Evolutionary conservation across 2,888 invertebrate genomes (phyloP), one percentile per base, ranked within the genome.

Genomic region (Orthonychiurus folsomi): DNA sequence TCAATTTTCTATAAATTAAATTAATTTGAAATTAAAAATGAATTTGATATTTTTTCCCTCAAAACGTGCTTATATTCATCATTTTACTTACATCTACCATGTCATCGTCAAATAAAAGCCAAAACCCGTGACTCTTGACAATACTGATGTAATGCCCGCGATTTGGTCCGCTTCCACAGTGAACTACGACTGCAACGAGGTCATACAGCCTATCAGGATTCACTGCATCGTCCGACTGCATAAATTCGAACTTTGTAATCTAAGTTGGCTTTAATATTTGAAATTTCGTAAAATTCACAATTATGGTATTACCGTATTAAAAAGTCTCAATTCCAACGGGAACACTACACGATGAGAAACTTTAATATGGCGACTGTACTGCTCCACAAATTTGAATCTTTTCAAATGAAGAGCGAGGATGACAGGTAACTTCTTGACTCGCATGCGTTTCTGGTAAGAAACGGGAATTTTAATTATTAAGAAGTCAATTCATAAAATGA

Each of bases 111-210:
- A 99, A 99, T 3, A 99, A 85, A 71, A 99, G 82, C 99, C 99
- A 99, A 79, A 97, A 92, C 62, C 96, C 95, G 80, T 97, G 95
- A 78, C 94, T 94, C 81, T 99, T 99, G 63, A 99, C 99, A 78
- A 99, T 95, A 79, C 94, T 95, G 79, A 99, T 99, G 81, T 99
- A 99, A 79, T 99, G 99, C 27, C 99, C 99, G 65, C 99, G 85
- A 81, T 99, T 99, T 72, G 97, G 96, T 59, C 99, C 97, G 69
- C 94, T 95, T 69, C 99, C 99, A 80, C 99, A 99, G 80, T 99
- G 99, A 74, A 99, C 95, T 71, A 99, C 99, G 72, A 99, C 97
- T 53, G 99, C 97, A 69, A 97, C 95, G 75, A 99, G 82, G 81
- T 99, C 97, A 80, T 99, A 99, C 75, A 99, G 83, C 70, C 96